A percentile compares a stretch with the other conserved stretches of the same genome.
Evolutionary conservation across 1,140 invertebrate species (phyloP).

Genomic region (Zaprionus tsacasi): DNA sequence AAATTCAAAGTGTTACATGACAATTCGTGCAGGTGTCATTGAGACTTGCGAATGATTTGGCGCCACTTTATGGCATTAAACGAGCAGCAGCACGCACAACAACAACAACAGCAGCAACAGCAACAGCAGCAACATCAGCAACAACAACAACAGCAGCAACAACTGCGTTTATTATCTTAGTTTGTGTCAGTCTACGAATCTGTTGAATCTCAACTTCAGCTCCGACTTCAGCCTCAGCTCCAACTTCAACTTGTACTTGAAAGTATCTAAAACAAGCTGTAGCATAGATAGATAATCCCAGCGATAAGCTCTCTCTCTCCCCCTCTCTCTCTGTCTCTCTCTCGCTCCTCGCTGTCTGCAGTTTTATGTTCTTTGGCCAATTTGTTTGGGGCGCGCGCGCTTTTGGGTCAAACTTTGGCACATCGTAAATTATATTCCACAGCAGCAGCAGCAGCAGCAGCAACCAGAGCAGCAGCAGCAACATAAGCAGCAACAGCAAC

Average conservation of each 20-base stretch:
- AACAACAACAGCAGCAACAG: constrained; percentile 14
- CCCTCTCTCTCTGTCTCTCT: neutral
- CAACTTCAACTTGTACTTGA: neutral
- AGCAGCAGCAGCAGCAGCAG: constrained; percentile 36
- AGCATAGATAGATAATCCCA: neutral
- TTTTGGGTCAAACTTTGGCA: constrained; percentile 64
- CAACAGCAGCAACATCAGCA: constrained; percentile 5
- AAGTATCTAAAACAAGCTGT: neutral
- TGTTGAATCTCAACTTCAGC: neutral
- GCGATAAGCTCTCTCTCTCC: neutral
- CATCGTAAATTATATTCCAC: constrained; percentile 69
- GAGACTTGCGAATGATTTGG: constrained; percentile 81
- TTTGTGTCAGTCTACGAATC: constrained; percentile 1
- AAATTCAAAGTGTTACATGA: constrained; percentile 80
- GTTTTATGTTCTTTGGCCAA: constrained; percentile 38
- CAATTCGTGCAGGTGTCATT: constrained; percentile 82
- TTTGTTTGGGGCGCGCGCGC: constrained; percentile 27
- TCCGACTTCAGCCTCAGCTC: neutral
- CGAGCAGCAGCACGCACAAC: constrained; percentile 39
- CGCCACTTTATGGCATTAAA: constrained; percentile 74
- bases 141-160: neutral
- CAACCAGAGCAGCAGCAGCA: constrained; percentile 23
- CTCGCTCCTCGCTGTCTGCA: constrained; percentile 8
- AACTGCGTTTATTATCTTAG: constrained; percentile 4
- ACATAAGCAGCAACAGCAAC: constrained; percentile 29